Evolutionary conservation across 2,888 invertebrate genomes (phyloP).

Genomic region (Gastracanthus pulcherrimus): DNA sequence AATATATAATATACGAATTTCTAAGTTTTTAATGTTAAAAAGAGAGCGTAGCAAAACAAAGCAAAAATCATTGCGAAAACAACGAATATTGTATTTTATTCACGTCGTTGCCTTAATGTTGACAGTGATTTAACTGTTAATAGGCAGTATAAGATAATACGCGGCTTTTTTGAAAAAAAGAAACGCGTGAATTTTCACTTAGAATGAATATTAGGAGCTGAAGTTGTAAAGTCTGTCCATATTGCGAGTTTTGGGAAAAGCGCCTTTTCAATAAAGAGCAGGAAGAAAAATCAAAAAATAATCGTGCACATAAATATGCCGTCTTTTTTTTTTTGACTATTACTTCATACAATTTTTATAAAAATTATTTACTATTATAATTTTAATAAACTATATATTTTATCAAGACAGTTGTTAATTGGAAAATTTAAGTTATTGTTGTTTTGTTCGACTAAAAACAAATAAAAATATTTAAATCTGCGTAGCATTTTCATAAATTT

Average conservation of each 20-base stretch:
- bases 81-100: conserved; percentile 19
- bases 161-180: neutral
- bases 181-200: neutral
- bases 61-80: neutral
- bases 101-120: neutral
- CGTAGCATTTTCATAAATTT: no score
- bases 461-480: no score
- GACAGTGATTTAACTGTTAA: neutral
- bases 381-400: neutral
- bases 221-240: neutral
- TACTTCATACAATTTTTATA: neutral
- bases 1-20: conserved; percentile 37
- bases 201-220: neutral
- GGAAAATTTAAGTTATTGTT: no score
- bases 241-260: conserved; percentile 6
- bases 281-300: neutral
- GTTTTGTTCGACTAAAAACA: no score
- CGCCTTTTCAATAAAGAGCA: conserved; percentile 6
- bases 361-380: neutral
- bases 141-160: neutral
- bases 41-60: neutral
- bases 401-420: no score
- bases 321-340: neutral
- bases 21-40: conserved; percentile 18
- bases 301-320: neutral